phyloP scores from a whole-genome alignment of 2,113 vertebrate genomes.

The Phalacrocorax brasilianus region DNA sequence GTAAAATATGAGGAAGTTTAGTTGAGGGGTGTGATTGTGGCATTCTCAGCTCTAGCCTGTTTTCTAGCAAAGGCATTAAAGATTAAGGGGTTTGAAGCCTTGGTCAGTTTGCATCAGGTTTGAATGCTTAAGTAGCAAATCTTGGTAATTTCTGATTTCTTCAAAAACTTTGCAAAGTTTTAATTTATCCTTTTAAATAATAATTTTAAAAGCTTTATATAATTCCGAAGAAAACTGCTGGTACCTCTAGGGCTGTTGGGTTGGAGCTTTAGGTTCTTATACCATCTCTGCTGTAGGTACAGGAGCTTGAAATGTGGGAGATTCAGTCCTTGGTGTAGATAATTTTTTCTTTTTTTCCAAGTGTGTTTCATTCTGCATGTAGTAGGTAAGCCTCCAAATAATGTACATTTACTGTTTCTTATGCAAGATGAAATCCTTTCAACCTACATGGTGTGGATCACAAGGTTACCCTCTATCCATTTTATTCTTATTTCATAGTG shows the following conservation, averaged over 20 bases:
- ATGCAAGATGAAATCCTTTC: not conserved
- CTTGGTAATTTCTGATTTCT: not conserved
- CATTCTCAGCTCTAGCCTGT: not conserved
- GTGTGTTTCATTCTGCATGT: not conserved
- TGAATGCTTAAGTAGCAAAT: not conserved
- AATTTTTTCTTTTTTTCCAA: not conserved
- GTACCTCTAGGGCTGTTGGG: not conserved
- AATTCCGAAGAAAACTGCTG: not conserved
- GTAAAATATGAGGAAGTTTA: not conserved
- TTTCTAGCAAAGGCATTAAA: not conserved
- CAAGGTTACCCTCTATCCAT: not conserved
- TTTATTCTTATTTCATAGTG: not conserved
- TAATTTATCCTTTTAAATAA: not conserved
- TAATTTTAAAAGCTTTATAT: not conserved
- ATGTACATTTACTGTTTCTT: not conserved
- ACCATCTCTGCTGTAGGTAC: not conserved
- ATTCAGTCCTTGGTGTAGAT: not conserved
- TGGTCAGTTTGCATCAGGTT: not conserved
- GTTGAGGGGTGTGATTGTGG: not conserved
- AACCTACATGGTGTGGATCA: not conserved
- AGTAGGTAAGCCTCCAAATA: not conserved
- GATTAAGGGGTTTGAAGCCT: not conserved
- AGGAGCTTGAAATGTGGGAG: not conserved
- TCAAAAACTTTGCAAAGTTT: not conserved
- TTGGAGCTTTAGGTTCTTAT: not conserved